phyloP scores from a whole-genome alignment of 2,797 vertebrate genomes.

The Artibeus lituratus region DNA sequence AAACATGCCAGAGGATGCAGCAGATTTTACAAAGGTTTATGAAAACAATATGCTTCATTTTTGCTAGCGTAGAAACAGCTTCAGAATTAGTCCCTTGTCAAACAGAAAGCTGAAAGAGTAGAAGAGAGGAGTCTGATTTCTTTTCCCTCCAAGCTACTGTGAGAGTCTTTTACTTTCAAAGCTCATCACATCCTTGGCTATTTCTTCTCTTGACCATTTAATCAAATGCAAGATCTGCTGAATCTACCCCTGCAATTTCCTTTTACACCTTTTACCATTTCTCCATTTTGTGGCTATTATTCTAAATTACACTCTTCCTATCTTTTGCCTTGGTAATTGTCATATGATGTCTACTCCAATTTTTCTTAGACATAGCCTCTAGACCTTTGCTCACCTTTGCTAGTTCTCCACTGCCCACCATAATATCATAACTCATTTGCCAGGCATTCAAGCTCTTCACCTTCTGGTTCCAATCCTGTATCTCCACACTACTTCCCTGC shows the following conservation, averaged over 20 bases:
- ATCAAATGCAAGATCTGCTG: neutral
- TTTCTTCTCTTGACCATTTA: neutral
- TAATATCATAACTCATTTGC: neutral
- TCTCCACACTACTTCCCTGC: neutral
- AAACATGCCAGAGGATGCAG: constrained; percentile 58
- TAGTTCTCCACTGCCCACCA: neutral
- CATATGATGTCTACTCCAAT: neutral
- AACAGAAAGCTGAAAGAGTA: neutral
- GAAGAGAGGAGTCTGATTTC: neutral
- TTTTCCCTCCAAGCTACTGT: neutral
- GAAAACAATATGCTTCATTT: constrained; percentile 54
- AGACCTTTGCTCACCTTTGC: neutral
- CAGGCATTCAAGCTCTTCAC: neutral
- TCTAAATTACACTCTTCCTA: neutral
- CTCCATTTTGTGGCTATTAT: neutral
- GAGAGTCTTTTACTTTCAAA: neutral
- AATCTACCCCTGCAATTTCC: neutral
- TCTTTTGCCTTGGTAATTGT: constrained; percentile 13
- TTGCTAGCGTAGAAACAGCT: constrained; percentile 38
- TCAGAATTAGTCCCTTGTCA: constrained; percentile 40
- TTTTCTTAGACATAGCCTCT: neutral
- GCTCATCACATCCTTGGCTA: neutral
- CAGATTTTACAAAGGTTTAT: constrained; percentile 67
- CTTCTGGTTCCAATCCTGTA: neutral
- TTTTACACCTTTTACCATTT: neutral